A percentile compares a stretch with the other conserved stretches of the same genome.
Conservation (phyloP, 37 sponge, comb jelly and placozoan species). For the Sycon ciliatum region DNA sequence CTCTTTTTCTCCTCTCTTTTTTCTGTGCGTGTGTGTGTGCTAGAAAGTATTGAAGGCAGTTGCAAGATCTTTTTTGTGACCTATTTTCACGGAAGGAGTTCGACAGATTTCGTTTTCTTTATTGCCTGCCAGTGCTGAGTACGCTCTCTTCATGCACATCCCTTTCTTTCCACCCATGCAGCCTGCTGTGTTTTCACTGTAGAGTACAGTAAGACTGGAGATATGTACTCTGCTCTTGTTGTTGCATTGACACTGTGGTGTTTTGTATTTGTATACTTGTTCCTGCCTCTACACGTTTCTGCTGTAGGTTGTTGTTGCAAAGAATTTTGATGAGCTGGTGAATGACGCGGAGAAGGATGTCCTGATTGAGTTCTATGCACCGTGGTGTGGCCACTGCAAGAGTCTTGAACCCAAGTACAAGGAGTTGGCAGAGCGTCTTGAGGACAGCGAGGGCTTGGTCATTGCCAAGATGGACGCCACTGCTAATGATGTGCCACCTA, state of each 20-base stretch:
- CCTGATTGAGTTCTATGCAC: slow-evolving; percentile 86
- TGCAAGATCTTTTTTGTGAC: no score
- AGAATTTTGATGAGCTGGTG: slow-evolving; percentile 79
- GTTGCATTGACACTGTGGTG: neutral
- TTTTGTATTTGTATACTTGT: neutral
- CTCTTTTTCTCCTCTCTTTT: no score
- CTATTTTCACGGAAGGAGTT: no score
- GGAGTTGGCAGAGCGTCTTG: slow-evolving; percentile 72
- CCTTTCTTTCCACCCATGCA: no score
- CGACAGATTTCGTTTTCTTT: no score
- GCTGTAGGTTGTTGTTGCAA: slow-evolving; percentile 66
- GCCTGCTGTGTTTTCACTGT: no score
- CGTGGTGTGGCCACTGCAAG: slow-evolving; percentile 95
- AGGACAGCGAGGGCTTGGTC: slow-evolving; percentile 71
- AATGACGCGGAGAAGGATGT: slow-evolving; percentile 72
- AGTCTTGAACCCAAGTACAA: slow-evolving; percentile 81
- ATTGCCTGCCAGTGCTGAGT: no score
- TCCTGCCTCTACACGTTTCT: neutral
- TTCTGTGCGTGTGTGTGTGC: no score
- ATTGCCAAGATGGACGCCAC: slow-evolving; percentile 89
- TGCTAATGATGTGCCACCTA: slow-evolving; percentile 72
- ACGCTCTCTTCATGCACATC: no score
- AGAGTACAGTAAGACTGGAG: neutral
- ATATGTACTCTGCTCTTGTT: neutral
- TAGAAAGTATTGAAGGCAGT: no score